These are phyloP conservation scores for Apolygus lucorum DNA, from an alignment of 1,140 invertebrate genomes.

Conservation along the genomic window DNA sequence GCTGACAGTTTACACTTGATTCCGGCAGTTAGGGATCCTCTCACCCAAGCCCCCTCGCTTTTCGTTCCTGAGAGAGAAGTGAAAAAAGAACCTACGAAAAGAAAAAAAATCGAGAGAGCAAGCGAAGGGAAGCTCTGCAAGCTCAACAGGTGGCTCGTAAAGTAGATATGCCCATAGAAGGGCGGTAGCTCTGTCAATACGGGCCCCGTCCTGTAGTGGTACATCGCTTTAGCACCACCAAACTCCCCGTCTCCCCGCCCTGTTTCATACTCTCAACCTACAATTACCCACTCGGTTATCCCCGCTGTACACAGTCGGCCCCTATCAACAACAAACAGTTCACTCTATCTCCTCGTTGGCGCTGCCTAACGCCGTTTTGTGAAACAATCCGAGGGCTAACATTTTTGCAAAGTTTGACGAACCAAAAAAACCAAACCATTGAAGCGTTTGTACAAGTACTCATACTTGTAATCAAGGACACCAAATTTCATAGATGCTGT, in stretches of 20 bases:
- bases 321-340: conserved; percentile 21
- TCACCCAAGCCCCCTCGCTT: not conserved
- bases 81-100: not conserved
- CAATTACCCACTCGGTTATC: conserved; percentile 23
- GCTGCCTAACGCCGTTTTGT: too few relatives aligned
- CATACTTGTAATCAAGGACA: too few relatives aligned
- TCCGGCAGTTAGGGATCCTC: conserved; percentile 15
- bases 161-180: conserved; percentile 23
- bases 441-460: too few relatives aligned
- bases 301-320: conserved; percentile 14
- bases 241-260: not conserved
- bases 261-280: conserved; percentile 17
- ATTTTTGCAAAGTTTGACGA: too few relatives aligned
- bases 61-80: not conserved
- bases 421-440: too few relatives aligned
- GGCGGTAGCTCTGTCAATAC: conserved; percentile 14
- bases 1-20: conserved; percentile 23
- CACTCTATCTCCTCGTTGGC: not conserved
- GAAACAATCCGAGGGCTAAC: too few relatives aligned
- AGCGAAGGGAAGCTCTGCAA: not conserved
- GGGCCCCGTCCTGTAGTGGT: conserved; percentile 10
- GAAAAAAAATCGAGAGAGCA: not conserved
- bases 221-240: conserved; percentile 12
- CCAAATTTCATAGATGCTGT: too few relatives aligned
- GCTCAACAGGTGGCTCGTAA: conserved; percentile 26